Conservation (phyloP, 2,888 invertebrate genomes). For the Galerucella nymphaeae region DNA sequence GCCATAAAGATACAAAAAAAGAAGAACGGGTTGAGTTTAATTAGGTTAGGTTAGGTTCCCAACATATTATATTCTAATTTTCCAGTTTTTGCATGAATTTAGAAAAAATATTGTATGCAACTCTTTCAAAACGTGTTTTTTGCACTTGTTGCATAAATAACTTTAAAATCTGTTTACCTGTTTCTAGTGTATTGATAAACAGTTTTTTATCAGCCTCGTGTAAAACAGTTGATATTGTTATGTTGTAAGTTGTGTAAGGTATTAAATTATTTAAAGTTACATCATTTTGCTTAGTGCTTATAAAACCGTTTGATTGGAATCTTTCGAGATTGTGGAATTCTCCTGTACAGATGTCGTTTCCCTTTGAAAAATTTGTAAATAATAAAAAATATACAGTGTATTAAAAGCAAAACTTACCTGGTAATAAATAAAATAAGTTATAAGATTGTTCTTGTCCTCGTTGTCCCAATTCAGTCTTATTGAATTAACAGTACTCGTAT, state of each 20-base stretch:
- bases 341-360: slow-evolving; percentile 53
- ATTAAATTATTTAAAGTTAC: slow-evolving; percentile 54
- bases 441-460: slow-evolving; percentile 51
- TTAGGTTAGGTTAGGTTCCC: no score
- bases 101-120: no score
- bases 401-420: slow-evolving; percentile 44
- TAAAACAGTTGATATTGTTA: slow-evolving; percentile 56
- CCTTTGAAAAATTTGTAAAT: slow-evolving; percentile 35
- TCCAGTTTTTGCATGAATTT: no score
- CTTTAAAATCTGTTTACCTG: slow-evolving; percentile 50
- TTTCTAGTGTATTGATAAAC: slow-evolving; percentile 53
- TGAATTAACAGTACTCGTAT: slow-evolving; percentile 47
- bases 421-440: slow-evolving; percentile 55
- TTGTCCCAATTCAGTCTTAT: slow-evolving; percentile 54
- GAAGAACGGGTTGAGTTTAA: no score
- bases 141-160: no score
- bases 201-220: slow-evolving; percentile 52
- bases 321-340: slow-evolving; percentile 50
- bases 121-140: no score
- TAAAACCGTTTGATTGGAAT: slow-evolving; percentile 57
- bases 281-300: slow-evolving; percentile 54
- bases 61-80: no score
- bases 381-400: no score
- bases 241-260: slow-evolving; percentile 58
- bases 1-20: no score